Percentiles rank a stretch among this genome's conserved stretches.
phyloP scores from a whole-genome alignment of 53 echinoderm and acorn worm species.

The Luidia sarsii region DNA sequence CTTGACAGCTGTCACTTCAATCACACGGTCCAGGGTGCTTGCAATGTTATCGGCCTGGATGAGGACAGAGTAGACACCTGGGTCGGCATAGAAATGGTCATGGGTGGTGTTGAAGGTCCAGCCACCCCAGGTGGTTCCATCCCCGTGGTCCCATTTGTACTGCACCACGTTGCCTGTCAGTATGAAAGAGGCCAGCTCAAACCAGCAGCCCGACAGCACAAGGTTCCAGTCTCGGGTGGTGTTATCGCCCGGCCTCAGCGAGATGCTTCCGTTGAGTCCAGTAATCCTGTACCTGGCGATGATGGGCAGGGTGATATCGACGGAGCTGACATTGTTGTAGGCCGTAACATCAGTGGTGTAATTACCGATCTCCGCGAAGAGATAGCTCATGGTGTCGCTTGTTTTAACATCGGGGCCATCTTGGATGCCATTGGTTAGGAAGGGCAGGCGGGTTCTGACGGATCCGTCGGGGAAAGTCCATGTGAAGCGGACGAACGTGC shows the following conservation, averaged over 20 bases:
- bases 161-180: constrained; percentile 71
- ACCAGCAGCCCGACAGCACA: constrained; percentile 73
- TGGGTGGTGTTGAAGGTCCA: constrained; percentile 61
- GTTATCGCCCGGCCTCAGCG: constrained; percentile 57
- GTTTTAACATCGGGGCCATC: constrained; percentile 70
- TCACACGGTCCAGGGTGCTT: constrained; percentile 59
- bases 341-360: constrained; percentile 70
- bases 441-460: constrained; percentile 55
- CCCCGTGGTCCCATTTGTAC: constrained; percentile 76
- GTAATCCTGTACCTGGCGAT: constrained; percentile 74
- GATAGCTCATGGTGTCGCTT: constrained; percentile 61
- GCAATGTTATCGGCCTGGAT: constrained; percentile 82
- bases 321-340: constrained; percentile 71
- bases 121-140: constrained; percentile 44
- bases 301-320: constrained; percentile 56
- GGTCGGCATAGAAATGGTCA: constrained; percentile 55
- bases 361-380: constrained; percentile 78
- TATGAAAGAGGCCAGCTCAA: constrained; percentile 68
- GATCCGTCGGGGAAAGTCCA: constrained; percentile 73
- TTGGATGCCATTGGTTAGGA: constrained; percentile 53
- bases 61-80: constrained; percentile 63
- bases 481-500: constrained; percentile 64
- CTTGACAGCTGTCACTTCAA: constrained; percentile 73
- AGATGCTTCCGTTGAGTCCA: constrained; percentile 62
- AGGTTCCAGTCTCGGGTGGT: constrained; percentile 78